Evolutionary conservation across 2,113 vertebrate species (phyloP).

Genomic region (Apteryx owenii): DNA sequence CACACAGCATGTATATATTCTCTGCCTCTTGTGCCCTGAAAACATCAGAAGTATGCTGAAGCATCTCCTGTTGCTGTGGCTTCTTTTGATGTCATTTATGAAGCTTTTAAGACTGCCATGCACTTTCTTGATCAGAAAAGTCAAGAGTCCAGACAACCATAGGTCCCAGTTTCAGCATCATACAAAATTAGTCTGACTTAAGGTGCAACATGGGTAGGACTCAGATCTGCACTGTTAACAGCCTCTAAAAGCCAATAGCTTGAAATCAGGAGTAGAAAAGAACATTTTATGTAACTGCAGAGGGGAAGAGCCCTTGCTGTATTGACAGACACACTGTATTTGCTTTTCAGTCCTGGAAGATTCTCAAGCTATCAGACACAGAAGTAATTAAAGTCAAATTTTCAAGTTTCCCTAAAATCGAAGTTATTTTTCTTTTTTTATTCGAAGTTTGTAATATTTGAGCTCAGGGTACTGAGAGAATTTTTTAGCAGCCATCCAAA

Average conservation of each 20-base stretch:
- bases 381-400: background rate
- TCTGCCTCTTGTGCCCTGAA: constrained; percentile 36
- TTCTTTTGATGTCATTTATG: background rate
- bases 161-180: background rate
- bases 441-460: background rate
- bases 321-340: accelerated
- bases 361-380: background rate
- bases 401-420: background rate
- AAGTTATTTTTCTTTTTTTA: background rate
- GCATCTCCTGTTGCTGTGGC: background rate
- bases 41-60: constrained; percentile 39
- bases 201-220: background rate
- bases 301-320: background rate
- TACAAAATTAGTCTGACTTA: background rate
- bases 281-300: background rate
- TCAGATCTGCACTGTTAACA: background rate
- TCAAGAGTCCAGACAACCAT: background rate
- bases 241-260: accelerated
- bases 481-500: background rate
- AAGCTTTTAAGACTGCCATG: background rate
- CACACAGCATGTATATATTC: constrained; percentile 49
- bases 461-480: background rate
- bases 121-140: background rate
- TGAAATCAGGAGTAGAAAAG: background rate
- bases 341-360: background rate